Percentiles rank a stretch among this genome's conserved stretches.
Conservation (phyloP, 2,888 invertebrate genomes). For the Drosophila subquinaria region DNA sequence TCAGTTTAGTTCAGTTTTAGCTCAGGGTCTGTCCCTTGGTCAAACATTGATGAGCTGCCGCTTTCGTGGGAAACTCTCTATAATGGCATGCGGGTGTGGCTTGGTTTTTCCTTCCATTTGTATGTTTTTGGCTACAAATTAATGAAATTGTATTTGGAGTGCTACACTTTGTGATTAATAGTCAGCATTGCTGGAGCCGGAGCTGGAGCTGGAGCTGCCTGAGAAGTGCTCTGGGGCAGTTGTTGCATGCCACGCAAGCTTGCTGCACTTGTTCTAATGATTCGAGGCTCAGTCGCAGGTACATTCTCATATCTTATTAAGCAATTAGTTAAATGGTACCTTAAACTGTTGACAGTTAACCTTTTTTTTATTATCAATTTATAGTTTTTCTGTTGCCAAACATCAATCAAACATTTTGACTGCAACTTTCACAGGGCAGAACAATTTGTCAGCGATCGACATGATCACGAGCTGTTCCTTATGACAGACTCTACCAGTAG, state of each 20-base stretch:
- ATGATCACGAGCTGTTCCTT: slow-evolving; percentile 21
- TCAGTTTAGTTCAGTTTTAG: background rate
- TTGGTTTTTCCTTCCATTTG: slow-evolving; percentile 70
- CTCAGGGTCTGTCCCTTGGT: slow-evolving; percentile 50
- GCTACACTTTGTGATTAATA: slow-evolving; percentile 74
- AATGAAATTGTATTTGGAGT: slow-evolving; percentile 76
- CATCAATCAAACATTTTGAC: slow-evolving; percentile 62
- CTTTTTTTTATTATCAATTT: slow-evolving; percentile 42
- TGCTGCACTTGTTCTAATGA: slow-evolving; percentile 77
- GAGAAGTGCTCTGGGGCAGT: slow-evolving; percentile 54
- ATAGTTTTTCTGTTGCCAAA: slow-evolving; percentile 15
- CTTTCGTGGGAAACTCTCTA: slow-evolving; percentile 82
- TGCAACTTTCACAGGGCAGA: slow-evolving; percentile 67
- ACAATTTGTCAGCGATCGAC: slow-evolving; percentile 66
- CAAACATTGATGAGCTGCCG: slow-evolving; percentile 54
- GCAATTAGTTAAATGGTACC: slow-evolving; percentile 72
- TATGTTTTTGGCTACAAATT: slow-evolving; percentile 63
- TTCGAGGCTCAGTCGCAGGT: slow-evolving; percentile 6
- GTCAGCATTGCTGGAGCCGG: slow-evolving; percentile 33
- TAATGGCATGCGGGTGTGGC: slow-evolving; percentile 83
- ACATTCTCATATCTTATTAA: slow-evolving; percentile 58
- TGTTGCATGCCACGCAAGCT: slow-evolving; percentile 55
- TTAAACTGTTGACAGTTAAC: slow-evolving; percentile 75
- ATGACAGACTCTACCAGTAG: slow-evolving; percentile 63
- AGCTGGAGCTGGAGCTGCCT: slow-evolving; percentile 32